A percentile compares a stretch with the other conserved stretches of the same genome.
Evolutionary conservation across 2,113 vertebrate genomes (phyloP).

Genomic region (Callospermophilus lateralis): DNA sequence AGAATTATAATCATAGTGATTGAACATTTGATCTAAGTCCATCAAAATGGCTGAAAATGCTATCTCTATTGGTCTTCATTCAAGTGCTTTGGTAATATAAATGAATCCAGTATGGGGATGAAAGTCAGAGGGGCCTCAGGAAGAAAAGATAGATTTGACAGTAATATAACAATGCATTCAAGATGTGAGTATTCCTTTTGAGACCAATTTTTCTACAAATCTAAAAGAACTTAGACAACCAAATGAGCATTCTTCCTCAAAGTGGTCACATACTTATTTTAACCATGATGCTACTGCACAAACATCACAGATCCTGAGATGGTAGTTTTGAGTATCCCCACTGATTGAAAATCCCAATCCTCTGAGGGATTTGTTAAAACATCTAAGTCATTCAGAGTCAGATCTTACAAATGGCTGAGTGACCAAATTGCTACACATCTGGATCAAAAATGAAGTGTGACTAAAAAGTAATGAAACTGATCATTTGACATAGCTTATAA

Average conservation of each 20-base stretch:
- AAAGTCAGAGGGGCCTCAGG: background rate
- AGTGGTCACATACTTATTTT: conserved; percentile 2
- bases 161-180: background rate
- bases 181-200: background rate
- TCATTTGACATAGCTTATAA: conserved; percentile 4
- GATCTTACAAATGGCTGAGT: conserved; percentile 10
- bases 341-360: background rate
- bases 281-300: conserved; percentile 12
- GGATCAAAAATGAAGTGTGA: conserved; percentile 47
- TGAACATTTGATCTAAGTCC: background rate
- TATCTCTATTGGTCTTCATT: background rate
- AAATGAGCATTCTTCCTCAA: conserved; percentile 49
- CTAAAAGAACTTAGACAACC: background rate
- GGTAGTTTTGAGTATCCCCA: background rate
- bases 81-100: background rate
- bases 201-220: conserved; percentile 30
- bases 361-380: conserved; percentile 39
- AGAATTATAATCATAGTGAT: conserved; percentile 26
- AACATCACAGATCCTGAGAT: conserved; percentile 5
- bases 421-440: conserved; percentile 44
- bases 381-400: conserved; percentile 51
- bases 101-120: background rate
- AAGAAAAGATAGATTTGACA: conserved; percentile 15
- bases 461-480: conserved; percentile 38
- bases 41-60: conserved; percentile 28